These are phyloP conservation scores for Kryptolebias marmoratus DNA, from an alignment of 2,113 vertebrate species.

Conservation along the genomic window DNA sequence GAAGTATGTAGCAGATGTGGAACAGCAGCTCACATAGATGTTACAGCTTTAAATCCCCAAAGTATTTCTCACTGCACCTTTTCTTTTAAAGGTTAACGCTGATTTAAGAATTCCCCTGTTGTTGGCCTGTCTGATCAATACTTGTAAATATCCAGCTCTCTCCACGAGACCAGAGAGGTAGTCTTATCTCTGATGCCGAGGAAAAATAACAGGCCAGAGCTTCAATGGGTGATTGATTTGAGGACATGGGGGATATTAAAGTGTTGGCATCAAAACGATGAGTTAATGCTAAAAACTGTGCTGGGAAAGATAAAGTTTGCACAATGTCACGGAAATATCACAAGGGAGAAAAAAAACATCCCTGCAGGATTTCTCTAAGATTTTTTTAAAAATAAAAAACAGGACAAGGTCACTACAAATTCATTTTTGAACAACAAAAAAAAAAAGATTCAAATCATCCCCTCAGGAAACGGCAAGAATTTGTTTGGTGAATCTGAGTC, in stretches of 20 bases:
- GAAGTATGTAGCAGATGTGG: slow-evolving; percentile 17
- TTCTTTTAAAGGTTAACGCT: slow-evolving; percentile 7
- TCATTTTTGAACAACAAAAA: slow-evolving; percentile 8
- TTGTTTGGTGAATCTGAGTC: not conserved
- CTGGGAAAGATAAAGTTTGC: slow-evolving; percentile 28
- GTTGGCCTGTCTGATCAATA: slow-evolving; percentile 41
- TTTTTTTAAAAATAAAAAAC: slow-evolving; percentile 24
- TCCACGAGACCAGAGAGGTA: slow-evolving; percentile 7
- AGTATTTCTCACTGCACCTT: not conserved
- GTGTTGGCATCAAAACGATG: slow-evolving; percentile 6
- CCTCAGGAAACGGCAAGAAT: slow-evolving; percentile 5
- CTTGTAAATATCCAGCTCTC: slow-evolving; percentile 48
- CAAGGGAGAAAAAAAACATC: slow-evolving; percentile 3
- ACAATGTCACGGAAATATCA: slow-evolving; percentile 25
- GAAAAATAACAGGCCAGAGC: slow-evolving; percentile 21
- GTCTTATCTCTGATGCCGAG: slow-evolving; percentile 34
- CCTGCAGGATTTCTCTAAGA: not conserved
- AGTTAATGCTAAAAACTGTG: slow-evolving; percentile 20
- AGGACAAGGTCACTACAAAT: slow-evolving; percentile 31
- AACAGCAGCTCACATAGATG: slow-evolving; percentile 17
- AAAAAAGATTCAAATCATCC: slow-evolving; percentile 7
- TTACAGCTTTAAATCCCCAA: slow-evolving; percentile 7
- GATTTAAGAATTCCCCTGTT: slow-evolving; percentile 30
- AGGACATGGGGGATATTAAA: slow-evolving; percentile 19
- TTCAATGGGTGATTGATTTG: slow-evolving; percentile 18